Evolutionary conservation across 2,888 invertebrate species (phyloP).

Genomic region (Alloscopus bannaensis): DNA sequence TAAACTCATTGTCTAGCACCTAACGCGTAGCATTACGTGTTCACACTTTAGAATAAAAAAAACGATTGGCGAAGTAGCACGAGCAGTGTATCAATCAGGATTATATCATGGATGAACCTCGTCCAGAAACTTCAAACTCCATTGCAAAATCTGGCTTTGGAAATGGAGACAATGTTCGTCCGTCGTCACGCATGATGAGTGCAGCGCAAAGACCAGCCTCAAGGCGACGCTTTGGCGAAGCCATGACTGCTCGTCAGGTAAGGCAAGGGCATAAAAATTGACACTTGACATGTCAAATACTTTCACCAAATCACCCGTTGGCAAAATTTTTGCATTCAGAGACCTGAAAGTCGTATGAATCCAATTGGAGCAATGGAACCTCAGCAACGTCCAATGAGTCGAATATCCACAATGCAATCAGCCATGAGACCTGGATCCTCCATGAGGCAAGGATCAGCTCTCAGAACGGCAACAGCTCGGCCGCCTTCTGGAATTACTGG

Average conservation of each 20-base stretch:
- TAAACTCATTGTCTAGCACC: no score
- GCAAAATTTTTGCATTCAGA: slow-evolving; percentile 31
- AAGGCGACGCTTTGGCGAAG: slow-evolving; percentile 68
- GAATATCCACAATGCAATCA: slow-evolving; percentile 68
- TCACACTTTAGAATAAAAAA: no score
- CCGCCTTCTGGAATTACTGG: slow-evolving; percentile 66
- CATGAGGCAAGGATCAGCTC: slow-evolving; percentile 70
- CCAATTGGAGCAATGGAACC: not conserved
- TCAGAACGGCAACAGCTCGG: slow-evolving; percentile 67
- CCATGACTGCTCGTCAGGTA: slow-evolving; percentile 70
- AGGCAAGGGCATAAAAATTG: not conserved
- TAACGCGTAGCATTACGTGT: no score
- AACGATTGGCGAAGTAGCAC: no score
- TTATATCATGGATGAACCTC: slow-evolving; percentile 45
- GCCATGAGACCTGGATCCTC: slow-evolving; percentile 69
- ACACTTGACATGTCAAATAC: not conserved
- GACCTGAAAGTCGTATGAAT: slow-evolving; percentile 70
- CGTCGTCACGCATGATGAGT: slow-evolving; percentile 44
- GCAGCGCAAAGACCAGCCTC: slow-evolving; percentile 65
- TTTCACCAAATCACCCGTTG: not conserved
- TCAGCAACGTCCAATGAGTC: slow-evolving; percentile 67
- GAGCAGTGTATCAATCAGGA: not conserved
- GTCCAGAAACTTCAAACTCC: slow-evolving; percentile 41
- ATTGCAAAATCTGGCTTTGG: slow-evolving; percentile 5
- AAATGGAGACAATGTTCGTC: slow-evolving; percentile 2